Conservation (phyloP, 2,113 vertebrate species). For the Ploceus nigricollis region DNA sequence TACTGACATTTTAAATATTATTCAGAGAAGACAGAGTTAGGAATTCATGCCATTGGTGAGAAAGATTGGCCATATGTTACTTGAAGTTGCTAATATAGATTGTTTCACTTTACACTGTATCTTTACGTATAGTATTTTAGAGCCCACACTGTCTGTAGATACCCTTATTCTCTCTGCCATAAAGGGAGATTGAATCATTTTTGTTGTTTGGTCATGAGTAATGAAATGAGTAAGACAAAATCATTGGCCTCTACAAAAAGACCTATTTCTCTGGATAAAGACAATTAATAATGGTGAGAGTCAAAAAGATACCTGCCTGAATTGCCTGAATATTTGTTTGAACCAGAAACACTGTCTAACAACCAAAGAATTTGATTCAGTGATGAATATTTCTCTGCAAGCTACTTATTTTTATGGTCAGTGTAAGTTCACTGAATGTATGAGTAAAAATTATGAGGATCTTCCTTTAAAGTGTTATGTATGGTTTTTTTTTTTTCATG, state of each 20-base stretch:
- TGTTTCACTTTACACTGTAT: not conserved
- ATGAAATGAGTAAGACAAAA: not conserved
- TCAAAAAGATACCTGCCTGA: not conserved
- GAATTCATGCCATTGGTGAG: not conserved
- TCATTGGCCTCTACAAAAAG: not conserved
- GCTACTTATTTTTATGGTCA: not conserved
- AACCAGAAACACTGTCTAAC: not conserved
- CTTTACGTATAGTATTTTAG: not conserved
- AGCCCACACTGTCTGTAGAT: not conserved
- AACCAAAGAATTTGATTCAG: not conserved
- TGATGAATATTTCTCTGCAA: not conserved
- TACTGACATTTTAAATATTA: not conserved
- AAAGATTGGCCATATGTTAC: not conserved
- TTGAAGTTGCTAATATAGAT: not conserved
- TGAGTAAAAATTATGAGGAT: not conserved
- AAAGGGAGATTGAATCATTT: not conserved
- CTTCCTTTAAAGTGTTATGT: not conserved
- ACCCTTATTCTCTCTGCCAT: not conserved
- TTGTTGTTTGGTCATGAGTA: not conserved
- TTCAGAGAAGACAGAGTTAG: not conserved
- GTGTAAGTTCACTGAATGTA: not conserved
- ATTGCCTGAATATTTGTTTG: not conserved
- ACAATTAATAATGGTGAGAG: not conserved
- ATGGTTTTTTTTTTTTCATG: not conserved
- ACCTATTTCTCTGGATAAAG: not conserved